These are phyloP conservation scores for Botia kubotai DNA, from an alignment of 2,797 vertebrate genomes.

Conservation along the genomic window DNA sequence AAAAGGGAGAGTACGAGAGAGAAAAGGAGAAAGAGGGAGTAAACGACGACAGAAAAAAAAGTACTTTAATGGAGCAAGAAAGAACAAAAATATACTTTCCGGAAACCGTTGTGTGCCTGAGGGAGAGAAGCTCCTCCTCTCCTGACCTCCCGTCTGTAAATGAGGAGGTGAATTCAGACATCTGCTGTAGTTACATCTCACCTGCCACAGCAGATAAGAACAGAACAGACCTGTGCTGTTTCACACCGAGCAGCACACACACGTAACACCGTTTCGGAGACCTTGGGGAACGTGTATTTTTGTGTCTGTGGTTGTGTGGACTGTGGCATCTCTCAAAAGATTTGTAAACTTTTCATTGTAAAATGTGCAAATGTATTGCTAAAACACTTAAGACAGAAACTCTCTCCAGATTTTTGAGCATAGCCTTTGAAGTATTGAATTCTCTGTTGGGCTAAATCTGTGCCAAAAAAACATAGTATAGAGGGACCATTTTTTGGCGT, in stretches of 20 bases:
- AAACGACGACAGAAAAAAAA: conserved; percentile 55
- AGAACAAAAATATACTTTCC: conserved; percentile 29
- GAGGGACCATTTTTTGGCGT: no score
- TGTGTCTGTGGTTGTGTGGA: background rate
- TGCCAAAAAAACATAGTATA: no score
- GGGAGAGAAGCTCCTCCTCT: conserved; percentile 58
- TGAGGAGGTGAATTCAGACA: conserved; percentile 13
- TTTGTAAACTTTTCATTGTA: background rate
- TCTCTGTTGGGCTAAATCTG: no score
- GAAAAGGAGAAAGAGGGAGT: conserved; percentile 31
- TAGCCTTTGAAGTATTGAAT: no score
- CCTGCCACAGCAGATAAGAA: conserved; percentile 6
- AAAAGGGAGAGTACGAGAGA: conserved; percentile 25
- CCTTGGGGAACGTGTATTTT: background rate
- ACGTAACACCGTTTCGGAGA: background rate
- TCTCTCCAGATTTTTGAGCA: no score
- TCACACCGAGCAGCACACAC: background rate
- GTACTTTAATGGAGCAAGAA: conserved; percentile 44
- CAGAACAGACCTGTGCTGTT: conserved; percentile 7
- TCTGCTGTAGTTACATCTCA: conserved; percentile 30
- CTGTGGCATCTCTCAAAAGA: background rate
- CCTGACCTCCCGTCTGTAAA: conserved; percentile 39
- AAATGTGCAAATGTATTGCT: no score
- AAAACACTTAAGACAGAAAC: no score
- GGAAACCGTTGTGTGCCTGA: conserved; percentile 12